Evolutionary conservation across 2,888 invertebrate species (phyloP).

Genomic region (Carabus problematicus): DNA sequence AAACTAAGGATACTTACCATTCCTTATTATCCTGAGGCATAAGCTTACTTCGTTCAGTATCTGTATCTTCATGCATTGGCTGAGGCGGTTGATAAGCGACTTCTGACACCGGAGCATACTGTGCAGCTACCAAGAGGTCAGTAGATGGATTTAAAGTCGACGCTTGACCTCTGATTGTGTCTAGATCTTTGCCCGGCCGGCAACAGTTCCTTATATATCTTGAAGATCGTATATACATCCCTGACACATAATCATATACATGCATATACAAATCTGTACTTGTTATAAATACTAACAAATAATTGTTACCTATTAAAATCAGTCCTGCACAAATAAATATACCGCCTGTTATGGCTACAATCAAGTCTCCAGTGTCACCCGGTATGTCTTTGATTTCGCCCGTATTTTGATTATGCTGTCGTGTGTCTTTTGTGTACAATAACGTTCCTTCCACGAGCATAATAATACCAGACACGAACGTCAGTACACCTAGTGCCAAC

Average conservation of each 20-base stretch:
- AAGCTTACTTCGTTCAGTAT: slow-evolving; percentile 75
- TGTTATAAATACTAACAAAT: no score
- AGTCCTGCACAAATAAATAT: slow-evolving; percentile 69
- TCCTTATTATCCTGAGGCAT: slow-evolving; percentile 76
- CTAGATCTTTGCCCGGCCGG: slow-evolving; percentile 58
- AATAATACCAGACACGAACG: slow-evolving; percentile 62
- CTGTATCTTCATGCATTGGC: slow-evolving; percentile 58
- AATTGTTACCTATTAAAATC: slow-evolving; percentile 63
- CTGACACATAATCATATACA: slow-evolving; percentile 23
- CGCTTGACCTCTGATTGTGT: slow-evolving; percentile 64
- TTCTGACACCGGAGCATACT: slow-evolving; percentile 79
- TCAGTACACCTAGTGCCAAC: slow-evolving; percentile 51
- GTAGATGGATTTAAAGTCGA: slow-evolving; percentile 77
- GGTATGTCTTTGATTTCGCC: slow-evolving; percentile 44
- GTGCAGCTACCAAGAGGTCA: slow-evolving; percentile 76
- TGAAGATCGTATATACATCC: slow-evolving; percentile 41
- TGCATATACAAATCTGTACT: background rate
- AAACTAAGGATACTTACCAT: slow-evolving; percentile 61
- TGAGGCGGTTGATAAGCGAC: slow-evolving; percentile 68
- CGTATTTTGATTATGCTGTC: slow-evolving; percentile 53
- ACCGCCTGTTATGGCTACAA: slow-evolving; percentile 69
- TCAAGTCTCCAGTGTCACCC: slow-evolving; percentile 51
- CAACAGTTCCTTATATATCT: slow-evolving; percentile 53
- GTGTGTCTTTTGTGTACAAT: slow-evolving; percentile 63
- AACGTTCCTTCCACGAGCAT: slow-evolving; percentile 70